phyloP scores from a whole-genome alignment of 2,797 vertebrate genomes.

The Hydrophis major region DNA sequence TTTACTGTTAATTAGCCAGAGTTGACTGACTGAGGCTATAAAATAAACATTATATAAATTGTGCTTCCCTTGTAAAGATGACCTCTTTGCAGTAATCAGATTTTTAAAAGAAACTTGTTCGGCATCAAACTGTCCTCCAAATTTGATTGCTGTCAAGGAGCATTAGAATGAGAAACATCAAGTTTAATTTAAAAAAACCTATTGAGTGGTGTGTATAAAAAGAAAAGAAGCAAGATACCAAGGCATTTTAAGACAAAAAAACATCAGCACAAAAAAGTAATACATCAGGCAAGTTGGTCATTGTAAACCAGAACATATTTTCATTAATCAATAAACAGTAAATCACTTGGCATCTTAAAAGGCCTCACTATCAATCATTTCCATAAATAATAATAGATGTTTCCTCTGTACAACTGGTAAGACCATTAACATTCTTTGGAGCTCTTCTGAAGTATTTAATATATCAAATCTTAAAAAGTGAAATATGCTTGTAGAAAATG shows the following conservation, averaged over 20 bases:
- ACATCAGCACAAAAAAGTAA: conserved; percentile 46
- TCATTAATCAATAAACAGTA: conserved; percentile 65
- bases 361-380: conserved; percentile 62
- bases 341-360: conserved; percentile 59
- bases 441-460: not conserved
- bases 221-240: conserved; percentile 25
- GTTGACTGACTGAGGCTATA: not conserved
- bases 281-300: conserved; percentile 46
- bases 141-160: not conserved
- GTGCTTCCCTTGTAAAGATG: not conserved
- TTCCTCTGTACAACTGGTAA: conserved; percentile 15
- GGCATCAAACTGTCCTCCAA: not conserved
- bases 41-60: not conserved
- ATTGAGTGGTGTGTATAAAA: conserved; percentile 26
- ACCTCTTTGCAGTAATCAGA: not conserved
- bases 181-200: conserved; percentile 34
- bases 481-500: conserved; percentile 4
- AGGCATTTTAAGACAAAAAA: conserved; percentile 57
- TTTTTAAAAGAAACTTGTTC: not conserved
- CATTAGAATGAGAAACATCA: conserved; percentile 1
- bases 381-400: conserved; percentile 39
- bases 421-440: conserved; percentile 10
- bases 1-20: not conserved
- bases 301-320: conserved; percentile 58
- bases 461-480: not conserved